These are phyloP conservation scores for Phocides pigmalion DNA, from an alignment of 1,140 invertebrate species.

Conservation along the genomic window DNA sequence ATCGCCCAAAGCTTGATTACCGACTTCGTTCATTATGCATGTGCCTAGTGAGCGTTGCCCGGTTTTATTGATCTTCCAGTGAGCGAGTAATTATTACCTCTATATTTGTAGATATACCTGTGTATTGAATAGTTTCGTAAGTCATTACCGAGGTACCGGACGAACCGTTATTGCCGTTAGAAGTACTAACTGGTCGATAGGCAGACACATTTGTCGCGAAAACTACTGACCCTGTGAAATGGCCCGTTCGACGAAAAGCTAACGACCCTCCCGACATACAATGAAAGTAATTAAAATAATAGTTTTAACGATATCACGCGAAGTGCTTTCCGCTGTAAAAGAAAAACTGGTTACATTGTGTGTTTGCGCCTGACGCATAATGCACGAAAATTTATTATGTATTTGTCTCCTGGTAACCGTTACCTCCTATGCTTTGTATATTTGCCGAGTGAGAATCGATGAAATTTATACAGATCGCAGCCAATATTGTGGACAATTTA, in stretches of 20 bases:
- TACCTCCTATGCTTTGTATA: conserved; percentile 27
- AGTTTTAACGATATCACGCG: conserved; percentile 69
- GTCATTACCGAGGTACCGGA: conserved; percentile 53
- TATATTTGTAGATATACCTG: conserved; percentile 42
- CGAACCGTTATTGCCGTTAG: conserved; percentile 48
- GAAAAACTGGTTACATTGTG: conserved; percentile 47
- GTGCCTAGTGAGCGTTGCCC: conserved; percentile 35
- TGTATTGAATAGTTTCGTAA: conserved; percentile 60
- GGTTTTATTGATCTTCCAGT: conserved; percentile 55
- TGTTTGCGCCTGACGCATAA: conserved; percentile 28
- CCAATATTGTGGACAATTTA: conserved; percentile 61
- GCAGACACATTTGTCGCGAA: conserved; percentile 49
- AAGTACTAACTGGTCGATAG: conserved; percentile 48
- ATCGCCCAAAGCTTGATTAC: conserved; percentile 54
- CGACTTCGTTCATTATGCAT: conserved; percentile 50
- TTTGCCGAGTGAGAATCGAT: conserved; percentile 15
- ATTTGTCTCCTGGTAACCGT: conserved; percentile 45
- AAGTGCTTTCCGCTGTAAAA: conserved; percentile 60
- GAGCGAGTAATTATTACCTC: conserved; percentile 58
- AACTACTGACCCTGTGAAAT: conserved; percentile 58
- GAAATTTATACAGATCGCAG: conserved; percentile 52
- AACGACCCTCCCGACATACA: conserved; percentile 62
- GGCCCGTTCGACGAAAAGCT: conserved; percentile 55
- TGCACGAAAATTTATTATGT: conserved; percentile 24
- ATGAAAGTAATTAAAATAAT: conserved; percentile 80